These are phyloP conservation scores for Pteria penguin DNA, from an alignment of 2,888 invertebrate species.

Conservation along the genomic window DNA sequence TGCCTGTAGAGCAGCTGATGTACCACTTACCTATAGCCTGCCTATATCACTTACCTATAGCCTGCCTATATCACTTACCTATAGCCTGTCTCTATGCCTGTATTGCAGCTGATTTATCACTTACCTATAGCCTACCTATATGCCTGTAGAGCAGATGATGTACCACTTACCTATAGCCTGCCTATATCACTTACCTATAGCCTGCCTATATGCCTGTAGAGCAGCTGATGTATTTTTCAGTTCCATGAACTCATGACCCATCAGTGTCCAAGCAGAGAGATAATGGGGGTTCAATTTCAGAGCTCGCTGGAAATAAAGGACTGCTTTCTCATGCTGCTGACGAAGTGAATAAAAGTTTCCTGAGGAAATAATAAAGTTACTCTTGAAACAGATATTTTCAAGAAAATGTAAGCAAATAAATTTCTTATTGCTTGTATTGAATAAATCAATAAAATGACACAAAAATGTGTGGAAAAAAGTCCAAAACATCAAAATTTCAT, in stretches of 20 bases:
- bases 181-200: conserved; percentile 87
- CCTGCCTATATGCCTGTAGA: conserved; percentile 98
- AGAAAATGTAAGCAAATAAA: too few species aligned
- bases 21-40: too few species aligned
- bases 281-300: conserved; percentile 95
- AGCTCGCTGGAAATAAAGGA: conserved; percentile 96
- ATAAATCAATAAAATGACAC: too few species aligned
- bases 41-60: too few species aligned
- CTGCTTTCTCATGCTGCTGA: conserved; percentile 98
- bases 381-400: too few species aligned
- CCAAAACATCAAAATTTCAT: too few species aligned
- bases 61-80: background rate
- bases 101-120: too few species aligned
- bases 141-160: too few species aligned
- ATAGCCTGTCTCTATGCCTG: background rate
- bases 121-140: background rate
- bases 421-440: too few species aligned
- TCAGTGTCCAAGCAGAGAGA: conserved; percentile 96
- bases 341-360: conserved; percentile 98
- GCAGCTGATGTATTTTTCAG: conserved; percentile 98
- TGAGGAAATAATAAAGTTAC: conserved; percentile 78
- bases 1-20: too few species aligned
- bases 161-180: background rate
- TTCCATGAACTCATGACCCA: conserved; percentile 99
- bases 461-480: too few species aligned